Conservation (phyloP, 2,797 vertebrate genomes). For the Basileuterus tristriatus region DNA sequence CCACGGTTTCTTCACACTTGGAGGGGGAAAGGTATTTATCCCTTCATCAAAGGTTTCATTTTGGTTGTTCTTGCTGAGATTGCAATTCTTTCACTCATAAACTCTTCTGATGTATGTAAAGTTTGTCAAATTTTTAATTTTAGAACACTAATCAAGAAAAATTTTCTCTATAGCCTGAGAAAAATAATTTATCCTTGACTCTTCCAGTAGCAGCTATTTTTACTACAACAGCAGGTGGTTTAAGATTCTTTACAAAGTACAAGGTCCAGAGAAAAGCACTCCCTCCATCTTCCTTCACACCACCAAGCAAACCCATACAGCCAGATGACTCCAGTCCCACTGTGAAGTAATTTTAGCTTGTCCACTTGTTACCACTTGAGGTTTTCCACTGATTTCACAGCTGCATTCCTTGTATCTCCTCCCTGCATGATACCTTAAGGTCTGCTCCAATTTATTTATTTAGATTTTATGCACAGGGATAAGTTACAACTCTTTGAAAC, state of each 20-base stretch:
- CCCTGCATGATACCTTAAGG: slow-evolving; percentile 45
- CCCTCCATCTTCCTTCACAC: neutral
- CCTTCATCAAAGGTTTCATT: neutral
- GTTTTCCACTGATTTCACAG: slow-evolving; percentile 57
- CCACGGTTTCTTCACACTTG: neutral
- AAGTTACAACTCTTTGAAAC: slow-evolving; percentile 72
- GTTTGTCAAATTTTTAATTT: neutral
- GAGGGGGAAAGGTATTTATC: neutral
- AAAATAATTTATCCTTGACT: neutral
- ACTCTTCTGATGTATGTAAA: neutral
- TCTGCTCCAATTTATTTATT: slow-evolving; percentile 70
- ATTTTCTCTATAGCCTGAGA: neutral
- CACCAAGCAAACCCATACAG: neutral
- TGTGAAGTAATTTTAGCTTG: slow-evolving; percentile 50
- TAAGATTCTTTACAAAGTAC: neutral
- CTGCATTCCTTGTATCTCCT: slow-evolving; percentile 35
- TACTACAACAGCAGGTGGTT: neutral
- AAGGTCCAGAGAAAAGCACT: neutral
- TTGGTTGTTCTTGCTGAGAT: neutral
- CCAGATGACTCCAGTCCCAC: neutral
- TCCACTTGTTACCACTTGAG: slow-evolving; percentile 46
- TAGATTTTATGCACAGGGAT: slow-evolving; percentile 71
- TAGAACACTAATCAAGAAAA: neutral
- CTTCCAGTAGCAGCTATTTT: neutral
- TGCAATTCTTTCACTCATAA: neutral